These are phyloP conservation scores for Centropristis striata DNA, from an alignment of 2,113 vertebrate genomes.

Conservation along the genomic window DNA sequence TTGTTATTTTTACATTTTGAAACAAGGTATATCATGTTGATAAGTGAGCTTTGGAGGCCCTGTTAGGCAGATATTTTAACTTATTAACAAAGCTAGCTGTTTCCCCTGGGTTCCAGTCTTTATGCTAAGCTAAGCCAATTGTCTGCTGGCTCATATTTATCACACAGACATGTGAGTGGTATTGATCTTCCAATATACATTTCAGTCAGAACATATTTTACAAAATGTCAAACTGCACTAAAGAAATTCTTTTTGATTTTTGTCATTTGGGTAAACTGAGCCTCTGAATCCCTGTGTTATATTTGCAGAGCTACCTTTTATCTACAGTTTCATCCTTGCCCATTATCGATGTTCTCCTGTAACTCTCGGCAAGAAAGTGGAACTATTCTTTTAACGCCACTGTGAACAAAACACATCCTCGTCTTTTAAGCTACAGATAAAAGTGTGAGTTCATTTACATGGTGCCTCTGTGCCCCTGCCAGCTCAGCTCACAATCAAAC, in stretches of 20 bases:
- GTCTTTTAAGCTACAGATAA: conserved; percentile 7
- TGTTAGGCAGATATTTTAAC: background rate
- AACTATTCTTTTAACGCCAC: background rate
- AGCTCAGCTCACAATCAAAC: conserved; percentile 10
- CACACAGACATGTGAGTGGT: background rate
- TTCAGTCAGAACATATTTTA: background rate
- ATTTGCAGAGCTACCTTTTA: background rate
- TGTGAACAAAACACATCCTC: background rate
- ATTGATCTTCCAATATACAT: background rate
- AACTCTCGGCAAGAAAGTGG: background rate
- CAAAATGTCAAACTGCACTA: background rate
- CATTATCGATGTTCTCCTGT: background rate
- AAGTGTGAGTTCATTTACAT: background rate
- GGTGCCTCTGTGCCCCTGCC: background rate
- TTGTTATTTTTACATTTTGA: background rate
- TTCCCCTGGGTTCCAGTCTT: background rate
- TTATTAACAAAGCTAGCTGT: background rate
- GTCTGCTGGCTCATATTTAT: background rate
- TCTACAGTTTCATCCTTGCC: background rate
- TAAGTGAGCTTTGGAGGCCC: background rate
- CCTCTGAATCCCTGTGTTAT: background rate
- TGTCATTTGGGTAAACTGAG: background rate
- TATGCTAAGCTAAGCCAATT: background rate
- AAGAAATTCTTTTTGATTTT: background rate
- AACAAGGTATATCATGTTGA: background rate